Base-by-base conservation (phyloP, 92 coral and sea anemone genomes). In the Epizoanthus stellaris region DNA sequence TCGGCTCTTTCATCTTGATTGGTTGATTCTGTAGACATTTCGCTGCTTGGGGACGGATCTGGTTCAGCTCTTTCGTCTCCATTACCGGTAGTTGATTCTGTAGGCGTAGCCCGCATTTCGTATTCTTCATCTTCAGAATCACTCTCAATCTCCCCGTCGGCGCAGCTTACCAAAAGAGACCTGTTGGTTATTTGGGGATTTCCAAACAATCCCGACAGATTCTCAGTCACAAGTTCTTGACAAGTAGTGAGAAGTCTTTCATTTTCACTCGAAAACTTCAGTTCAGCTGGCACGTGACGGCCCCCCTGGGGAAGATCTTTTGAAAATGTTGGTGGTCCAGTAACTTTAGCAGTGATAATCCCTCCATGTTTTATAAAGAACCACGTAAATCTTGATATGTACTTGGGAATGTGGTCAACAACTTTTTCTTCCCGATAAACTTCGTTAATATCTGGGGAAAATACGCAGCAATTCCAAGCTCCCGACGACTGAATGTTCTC, bases 161-260 rank as follows among this genome's bases (percentile, higher is more conserved):
- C 25, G 25, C 16, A 6, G 9, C 19, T 82, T 69, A 82, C 60
- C 5, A 70, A 13, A 79, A 54, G 9, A 4, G 59, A 57, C 70
- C 0, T 82, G 87, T 82, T 82, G 70, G 87, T 80, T 83, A 83
- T 83, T 83, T 83, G 69, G 87, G 87, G 80, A 83, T 71, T 83
- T 70, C 87, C 62, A 71, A 83, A 70, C 70, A 71, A 70, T 71
- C 87, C 72, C 0, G 80, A 83, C 80, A 72, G 80, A 64, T 82
- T 83, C 60, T 47, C 85, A 57, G 84, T 80, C 3, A 61, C 65
- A 9, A 75, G 66, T 45, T 17, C 65, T 53, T 75, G 3, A 75
- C 70, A 77, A 5, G 7, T 60, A 30, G 52, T 11, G 17, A 77
- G 56, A 12, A n/a, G 75, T 65, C 20, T 30, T 80, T 40, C 58